Percentiles rank a stretch among this genome's conserved stretches.
Conservation (phyloP, 2,888 invertebrate genomes). For the Eupithecia dodoneata region DNA sequence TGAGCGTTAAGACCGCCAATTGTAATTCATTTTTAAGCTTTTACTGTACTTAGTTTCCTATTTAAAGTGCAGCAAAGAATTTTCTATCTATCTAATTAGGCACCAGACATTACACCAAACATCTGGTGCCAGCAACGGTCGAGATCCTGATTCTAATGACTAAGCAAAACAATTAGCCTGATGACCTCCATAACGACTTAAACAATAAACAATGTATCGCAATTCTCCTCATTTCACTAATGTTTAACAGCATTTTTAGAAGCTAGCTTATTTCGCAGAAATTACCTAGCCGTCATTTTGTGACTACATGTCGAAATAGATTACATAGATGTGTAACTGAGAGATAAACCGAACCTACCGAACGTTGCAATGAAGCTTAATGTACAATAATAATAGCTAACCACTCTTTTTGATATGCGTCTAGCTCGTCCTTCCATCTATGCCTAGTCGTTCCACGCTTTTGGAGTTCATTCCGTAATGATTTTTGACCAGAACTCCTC, state of each 20-base stretch:
- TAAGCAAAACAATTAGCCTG: slow-evolving; percentile 33
- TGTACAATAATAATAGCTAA: neutral
- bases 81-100: neutral
- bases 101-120: neutral
- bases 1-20: too few species aligned
- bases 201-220: slow-evolving; percentile 35
- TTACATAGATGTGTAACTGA: slow-evolving; percentile 25
- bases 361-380: neutral
- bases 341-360: too few species aligned
- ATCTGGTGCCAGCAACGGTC: too few species aligned
- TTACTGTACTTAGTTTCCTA: too few species aligned
- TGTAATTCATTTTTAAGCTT: too few species aligned
- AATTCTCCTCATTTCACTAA: slow-evolving; percentile 35
- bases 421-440: too few species aligned
- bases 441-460: too few species aligned
- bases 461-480: too few species aligned
- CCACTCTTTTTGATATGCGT: too few species aligned
- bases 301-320: neutral
- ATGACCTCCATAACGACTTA: slow-evolving; percentile 38
- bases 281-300: slow-evolving; percentile 16
- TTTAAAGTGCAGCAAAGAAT: too few species aligned
- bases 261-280: slow-evolving; percentile 34
- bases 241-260: slow-evolving; percentile 41
- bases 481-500: too few species aligned
- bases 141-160: slow-evolving; percentile 20